Conservation (phyloP, 2,113 vertebrate genomes). For the Callopanchax toddi region DNA sequence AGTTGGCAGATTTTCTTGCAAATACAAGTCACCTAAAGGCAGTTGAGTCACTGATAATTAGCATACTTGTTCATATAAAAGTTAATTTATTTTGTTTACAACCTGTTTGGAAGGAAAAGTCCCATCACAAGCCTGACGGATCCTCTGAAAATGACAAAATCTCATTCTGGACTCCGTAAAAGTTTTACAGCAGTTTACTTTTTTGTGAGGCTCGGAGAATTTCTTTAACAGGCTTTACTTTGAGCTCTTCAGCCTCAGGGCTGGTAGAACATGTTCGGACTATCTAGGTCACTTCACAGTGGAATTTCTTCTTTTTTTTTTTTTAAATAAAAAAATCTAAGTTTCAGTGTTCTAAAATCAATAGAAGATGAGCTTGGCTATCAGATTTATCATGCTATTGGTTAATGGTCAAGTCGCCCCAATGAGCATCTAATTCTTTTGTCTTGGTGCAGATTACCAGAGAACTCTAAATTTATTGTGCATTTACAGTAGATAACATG, state of each 20-base stretch:
- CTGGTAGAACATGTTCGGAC: conserved; percentile 59
- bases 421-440: conserved; percentile 42
- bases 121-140: background rate
- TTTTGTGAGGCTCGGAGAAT: conserved; percentile 41
- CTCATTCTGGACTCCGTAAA: conserved; percentile 40
- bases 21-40: background rate
- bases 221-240: conserved; percentile 58
- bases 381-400: conserved; percentile 66
- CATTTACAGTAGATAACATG: no score
- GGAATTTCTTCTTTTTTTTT: conserved; percentile 41
- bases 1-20: conserved; percentile 17
- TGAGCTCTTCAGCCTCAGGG: conserved; percentile 63
- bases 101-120: background rate
- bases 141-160: conserved; percentile 7
- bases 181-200: conserved; percentile 54
- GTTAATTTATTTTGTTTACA: background rate
- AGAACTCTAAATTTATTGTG: no score
- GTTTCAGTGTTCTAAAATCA: conserved; percentile 63
- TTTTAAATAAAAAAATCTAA: conserved; percentile 39
- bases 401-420: conserved; percentile 51
- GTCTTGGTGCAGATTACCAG: conserved; percentile 41
- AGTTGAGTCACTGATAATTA: background rate
- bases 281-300: conserved; percentile 76
- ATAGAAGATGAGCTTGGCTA: conserved; percentile 48
- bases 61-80: background rate